A percentile compares a stretch with the other conserved stretches of the same genome.
Evolutionary conservation across 2,113 vertebrate species (phyloP).

Genomic region (Lophochroa leadbeateri): DNA sequence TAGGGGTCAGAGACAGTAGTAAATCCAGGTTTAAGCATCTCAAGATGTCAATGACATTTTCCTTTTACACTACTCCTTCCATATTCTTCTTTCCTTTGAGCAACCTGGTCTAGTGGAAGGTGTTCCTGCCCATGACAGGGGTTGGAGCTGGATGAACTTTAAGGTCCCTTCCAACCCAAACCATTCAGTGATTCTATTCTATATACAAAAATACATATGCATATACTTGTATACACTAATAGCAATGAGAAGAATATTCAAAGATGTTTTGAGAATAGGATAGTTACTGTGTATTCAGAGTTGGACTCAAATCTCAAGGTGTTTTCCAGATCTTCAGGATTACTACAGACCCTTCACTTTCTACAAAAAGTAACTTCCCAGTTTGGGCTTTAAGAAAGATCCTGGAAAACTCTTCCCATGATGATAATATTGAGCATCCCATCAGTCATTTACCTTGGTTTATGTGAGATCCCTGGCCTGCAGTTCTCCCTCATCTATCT

Average conservation of each 20-base stretch:
- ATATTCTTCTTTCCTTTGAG: background rate
- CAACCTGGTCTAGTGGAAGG: background rate
- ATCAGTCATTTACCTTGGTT: accelerated
- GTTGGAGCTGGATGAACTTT: background rate
- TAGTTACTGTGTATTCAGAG: background rate
- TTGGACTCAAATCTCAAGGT: background rate
- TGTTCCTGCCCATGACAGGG: background rate
- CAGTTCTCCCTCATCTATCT: background rate
- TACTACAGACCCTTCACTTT: background rate
- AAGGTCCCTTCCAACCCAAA: background rate
- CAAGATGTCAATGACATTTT: slow-evolving; percentile 79
- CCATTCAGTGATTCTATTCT: background rate
- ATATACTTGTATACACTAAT: no score
- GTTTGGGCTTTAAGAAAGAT: background rate
- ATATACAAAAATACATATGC: no score
- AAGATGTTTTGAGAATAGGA: background rate
- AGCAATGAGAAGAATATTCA: background rate
- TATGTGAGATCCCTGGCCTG: background rate
- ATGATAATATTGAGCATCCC: accelerated
- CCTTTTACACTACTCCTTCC: background rate
- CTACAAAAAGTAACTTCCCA: background rate
- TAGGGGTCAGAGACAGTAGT: slow-evolving; percentile 62
- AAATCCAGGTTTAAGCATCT: slow-evolving; percentile 70
- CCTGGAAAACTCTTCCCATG: background rate
- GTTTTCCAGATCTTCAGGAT: background rate